These are phyloP conservation scores for Hemiscyllium ocellatum DNA, from an alignment of 2,113 vertebrate genomes.

Conservation along the genomic window DNA sequence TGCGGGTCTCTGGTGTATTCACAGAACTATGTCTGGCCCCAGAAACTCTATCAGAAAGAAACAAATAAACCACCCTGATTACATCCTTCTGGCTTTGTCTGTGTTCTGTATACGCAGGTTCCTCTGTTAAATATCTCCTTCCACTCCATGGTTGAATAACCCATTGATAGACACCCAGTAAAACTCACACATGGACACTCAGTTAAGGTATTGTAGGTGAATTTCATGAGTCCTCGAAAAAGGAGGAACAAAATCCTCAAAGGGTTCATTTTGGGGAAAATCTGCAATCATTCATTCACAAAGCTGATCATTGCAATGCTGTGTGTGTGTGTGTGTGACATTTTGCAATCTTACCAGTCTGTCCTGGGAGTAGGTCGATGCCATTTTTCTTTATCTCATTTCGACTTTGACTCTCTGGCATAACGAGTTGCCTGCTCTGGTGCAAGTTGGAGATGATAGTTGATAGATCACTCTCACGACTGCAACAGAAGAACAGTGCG, in stretches of 20 bases:
- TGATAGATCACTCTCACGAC: constrained; percentile 87
- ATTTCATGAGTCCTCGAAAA: not conserved
- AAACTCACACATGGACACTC: not conserved
- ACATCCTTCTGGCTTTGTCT: not conserved
- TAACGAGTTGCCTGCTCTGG: constrained; percentile 83
- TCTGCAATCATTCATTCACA: not conserved
- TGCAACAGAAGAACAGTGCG: constrained; percentile 52
- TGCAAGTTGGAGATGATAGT: constrained; percentile 89
- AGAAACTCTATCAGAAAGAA: not conserved
- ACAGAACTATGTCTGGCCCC: not conserved
- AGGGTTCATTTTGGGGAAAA: not conserved
- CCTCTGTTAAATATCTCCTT: not conserved
- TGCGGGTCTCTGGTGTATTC: not conserved
- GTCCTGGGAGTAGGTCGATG: constrained; percentile 65
- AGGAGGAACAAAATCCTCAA: not conserved
- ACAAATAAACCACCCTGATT: not conserved
- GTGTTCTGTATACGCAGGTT: not conserved
- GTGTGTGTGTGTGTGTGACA: not conserved
- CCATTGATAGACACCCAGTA: not conserved
- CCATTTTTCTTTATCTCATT: constrained; percentile 70
- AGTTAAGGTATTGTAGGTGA: no score
- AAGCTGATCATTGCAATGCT: not conserved
- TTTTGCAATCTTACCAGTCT: constrained; percentile 68
- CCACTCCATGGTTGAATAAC: not conserved
- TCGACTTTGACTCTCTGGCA: constrained; percentile 83